phyloP scores from a whole-genome alignment of 2,113 vertebrate species.

The Antechinus stuartii region DNA sequence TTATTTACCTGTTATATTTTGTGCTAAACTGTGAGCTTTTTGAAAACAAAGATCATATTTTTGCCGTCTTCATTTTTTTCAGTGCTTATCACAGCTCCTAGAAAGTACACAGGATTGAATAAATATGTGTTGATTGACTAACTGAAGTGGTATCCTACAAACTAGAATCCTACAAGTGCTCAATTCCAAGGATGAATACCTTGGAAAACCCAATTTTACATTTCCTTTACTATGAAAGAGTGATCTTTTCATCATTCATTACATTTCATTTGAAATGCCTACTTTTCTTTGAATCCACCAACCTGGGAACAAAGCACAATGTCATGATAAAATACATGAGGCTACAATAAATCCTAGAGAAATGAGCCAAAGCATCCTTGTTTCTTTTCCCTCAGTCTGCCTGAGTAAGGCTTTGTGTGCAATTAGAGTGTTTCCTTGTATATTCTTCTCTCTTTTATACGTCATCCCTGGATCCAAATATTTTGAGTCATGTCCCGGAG shows the following conservation, averaged over 20 bases:
- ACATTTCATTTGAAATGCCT: conserved; percentile 47
- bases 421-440: conserved; percentile 62
- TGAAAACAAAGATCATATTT: neutral
- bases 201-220: conserved; percentile 28
- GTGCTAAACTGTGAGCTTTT: neutral
- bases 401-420: conserved; percentile 29
- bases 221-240: conserved; percentile 21
- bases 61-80: neutral
- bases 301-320: conserved; percentile 31
- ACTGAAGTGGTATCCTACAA: neutral
- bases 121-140: neutral
- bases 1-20: neutral
- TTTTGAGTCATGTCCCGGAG: conserved; percentile 66
- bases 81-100: no score
- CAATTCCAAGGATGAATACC: neutral
- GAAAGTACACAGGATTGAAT: neutral
- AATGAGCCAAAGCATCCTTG: conserved; percentile 29
- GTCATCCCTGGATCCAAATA: conserved; percentile 67
- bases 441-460: conserved; percentile 35
- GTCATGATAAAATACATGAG: conserved; percentile 55
- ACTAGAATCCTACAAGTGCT: neutral
- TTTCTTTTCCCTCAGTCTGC: conserved; percentile 16
- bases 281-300: conserved; percentile 44
- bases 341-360: conserved; percentile 50
- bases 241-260: conserved; percentile 18